These are phyloP conservation scores for Gibbula magus DNA, from an alignment of 2,888 invertebrate genomes.

Conservation along the genomic window DNA sequence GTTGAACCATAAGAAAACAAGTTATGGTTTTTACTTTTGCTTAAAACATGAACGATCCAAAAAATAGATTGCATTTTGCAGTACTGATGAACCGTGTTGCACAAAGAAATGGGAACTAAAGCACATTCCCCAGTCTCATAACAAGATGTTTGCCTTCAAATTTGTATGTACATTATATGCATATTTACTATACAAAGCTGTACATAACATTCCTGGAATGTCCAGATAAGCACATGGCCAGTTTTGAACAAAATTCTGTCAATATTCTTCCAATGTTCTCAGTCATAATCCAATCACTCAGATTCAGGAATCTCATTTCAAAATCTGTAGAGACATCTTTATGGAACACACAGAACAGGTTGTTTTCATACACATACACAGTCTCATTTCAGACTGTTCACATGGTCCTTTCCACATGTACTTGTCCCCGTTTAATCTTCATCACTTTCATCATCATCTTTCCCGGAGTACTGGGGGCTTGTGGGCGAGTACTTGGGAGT, in stretches of 20 bases:
- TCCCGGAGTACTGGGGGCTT: constrained; percentile 74
- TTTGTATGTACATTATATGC: neutral
- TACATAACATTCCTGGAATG: neutral
- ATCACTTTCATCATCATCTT: constrained; percentile 60
- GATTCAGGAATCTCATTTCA: too few species aligned
- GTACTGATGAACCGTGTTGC: too few species aligned
- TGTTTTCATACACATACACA: neutral
- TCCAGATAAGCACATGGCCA: neutral
- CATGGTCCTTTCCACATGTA: neutral
- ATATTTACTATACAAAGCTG: neutral
- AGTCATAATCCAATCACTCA: too few species aligned
- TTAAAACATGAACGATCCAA: too few species aligned
- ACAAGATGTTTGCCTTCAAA: neutral
- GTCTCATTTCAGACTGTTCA: neutral
- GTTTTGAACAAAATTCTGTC: neutral
- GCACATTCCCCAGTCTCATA: neutral
- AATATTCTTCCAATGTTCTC: too few species aligned
- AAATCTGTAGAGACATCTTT: too few species aligned
- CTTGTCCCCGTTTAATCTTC: constrained; percentile 30
- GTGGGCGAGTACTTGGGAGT: constrained; percentile 81
- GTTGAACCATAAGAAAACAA: neutral
- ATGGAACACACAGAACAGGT: too few species aligned
- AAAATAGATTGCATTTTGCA: too few species aligned
- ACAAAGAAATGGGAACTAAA: too few species aligned
- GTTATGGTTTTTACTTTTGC: too few species aligned